These are phyloP conservation scores for Eolophus roseicapilla DNA, from an alignment of 2,113 vertebrate genomes.

Conservation along the genomic window DNA sequence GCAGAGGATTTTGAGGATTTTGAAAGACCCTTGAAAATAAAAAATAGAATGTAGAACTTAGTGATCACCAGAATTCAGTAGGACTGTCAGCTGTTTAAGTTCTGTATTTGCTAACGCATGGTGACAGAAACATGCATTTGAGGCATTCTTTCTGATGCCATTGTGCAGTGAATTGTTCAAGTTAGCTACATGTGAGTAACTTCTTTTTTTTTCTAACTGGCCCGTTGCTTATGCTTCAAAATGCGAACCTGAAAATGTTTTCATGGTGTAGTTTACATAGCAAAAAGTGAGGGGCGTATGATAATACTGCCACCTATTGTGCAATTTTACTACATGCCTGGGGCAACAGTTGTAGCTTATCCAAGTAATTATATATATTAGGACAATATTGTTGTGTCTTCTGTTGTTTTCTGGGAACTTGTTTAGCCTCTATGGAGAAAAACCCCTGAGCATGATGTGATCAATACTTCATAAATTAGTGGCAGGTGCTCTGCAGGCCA, in stretches of 20 bases:
- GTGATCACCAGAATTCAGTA: background rate
- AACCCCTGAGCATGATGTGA: background rate
- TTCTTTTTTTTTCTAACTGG: background rate
- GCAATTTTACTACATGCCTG: background rate
- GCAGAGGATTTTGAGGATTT: background rate
- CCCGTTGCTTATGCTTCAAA: background rate
- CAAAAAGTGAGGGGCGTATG: background rate
- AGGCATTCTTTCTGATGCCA: background rate
- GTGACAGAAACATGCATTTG: background rate
- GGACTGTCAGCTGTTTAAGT: background rate
- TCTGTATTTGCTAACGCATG: rapidly evolving
- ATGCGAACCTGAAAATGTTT: background rate
- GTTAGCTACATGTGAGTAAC: background rate
- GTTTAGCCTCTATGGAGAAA: background rate
- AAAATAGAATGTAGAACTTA: background rate
- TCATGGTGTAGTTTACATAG: background rate
- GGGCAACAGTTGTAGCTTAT: background rate
- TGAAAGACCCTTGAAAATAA: background rate
- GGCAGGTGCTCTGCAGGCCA: background rate
- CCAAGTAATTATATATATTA: background rate
- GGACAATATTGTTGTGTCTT: background rate
- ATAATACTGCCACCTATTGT: background rate
- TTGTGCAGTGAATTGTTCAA: background rate
- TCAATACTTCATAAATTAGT: background rate
- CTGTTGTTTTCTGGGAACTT: background rate